These are phyloP conservation scores for Orycteropus afer DNA, from an alignment of 2,113 vertebrate species.

Conservation along the genomic window DNA sequence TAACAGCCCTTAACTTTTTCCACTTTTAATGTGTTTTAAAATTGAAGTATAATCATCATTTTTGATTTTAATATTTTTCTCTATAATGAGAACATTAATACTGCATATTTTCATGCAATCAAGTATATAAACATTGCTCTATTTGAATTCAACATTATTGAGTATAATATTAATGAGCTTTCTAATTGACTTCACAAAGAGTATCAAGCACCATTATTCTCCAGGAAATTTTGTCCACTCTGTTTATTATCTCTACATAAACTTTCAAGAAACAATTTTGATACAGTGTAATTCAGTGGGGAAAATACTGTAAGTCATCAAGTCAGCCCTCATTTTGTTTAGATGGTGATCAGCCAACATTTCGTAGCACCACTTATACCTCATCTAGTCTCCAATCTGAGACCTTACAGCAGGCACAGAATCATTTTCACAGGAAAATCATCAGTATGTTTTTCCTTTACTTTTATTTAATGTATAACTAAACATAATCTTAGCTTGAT, in stretches of 20 bases:
- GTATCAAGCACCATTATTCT: background rate
- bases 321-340: too few species aligned
- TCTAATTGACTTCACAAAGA: slow-evolving; percentile 48
- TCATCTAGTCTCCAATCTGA: background rate
- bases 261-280: background rate
- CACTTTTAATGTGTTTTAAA: slow-evolving; percentile 51
- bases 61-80: slow-evolving; percentile 57
- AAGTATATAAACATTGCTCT: slow-evolving; percentile 37
- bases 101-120: slow-evolving; percentile 14
- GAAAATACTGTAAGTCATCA: background rate
- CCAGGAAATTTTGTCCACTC: background rate
- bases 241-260: background rate
- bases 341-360: background rate
- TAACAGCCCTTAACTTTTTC: slow-evolving; percentile 49
- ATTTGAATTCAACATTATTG: slow-evolving; percentile 57
- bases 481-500: background rate
- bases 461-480: background rate
- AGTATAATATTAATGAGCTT: slow-evolving; percentile 43
- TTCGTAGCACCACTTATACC: background rate
- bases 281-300: background rate
- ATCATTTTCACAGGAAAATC: background rate
- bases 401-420: background rate
- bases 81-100: slow-evolving; percentile 61
- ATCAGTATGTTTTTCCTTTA: background rate
- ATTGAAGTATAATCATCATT: slow-evolving; percentile 59